Evolutionary conservation across 2,888 invertebrate species (phyloP).

Genomic region (Nineta flava): DNA sequence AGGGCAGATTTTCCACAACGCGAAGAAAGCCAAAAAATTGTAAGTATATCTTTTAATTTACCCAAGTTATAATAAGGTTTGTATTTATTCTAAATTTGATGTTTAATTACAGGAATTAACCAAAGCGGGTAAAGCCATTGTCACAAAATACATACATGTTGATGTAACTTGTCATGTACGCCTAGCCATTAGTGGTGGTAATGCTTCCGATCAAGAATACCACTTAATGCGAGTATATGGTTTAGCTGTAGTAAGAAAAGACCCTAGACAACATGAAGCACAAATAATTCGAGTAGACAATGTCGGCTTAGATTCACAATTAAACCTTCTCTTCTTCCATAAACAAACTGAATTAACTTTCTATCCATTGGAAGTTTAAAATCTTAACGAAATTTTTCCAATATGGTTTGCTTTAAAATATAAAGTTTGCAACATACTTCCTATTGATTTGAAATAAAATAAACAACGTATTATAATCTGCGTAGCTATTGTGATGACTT

Average conservation of each 20-base stretch:
- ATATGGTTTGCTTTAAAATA: not conserved
- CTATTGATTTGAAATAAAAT: not conserved
- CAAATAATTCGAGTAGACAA: slow-evolving; percentile 43
- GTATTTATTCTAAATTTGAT: not conserved
- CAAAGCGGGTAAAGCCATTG: slow-evolving; percentile 26
- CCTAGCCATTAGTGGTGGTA: slow-evolving; percentile 39
- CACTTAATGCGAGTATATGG: slow-evolving; percentile 53
- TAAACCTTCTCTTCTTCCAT: slow-evolving; percentile 46
- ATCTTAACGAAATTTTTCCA: not conserved
- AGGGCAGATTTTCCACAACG: slow-evolving; percentile 49
- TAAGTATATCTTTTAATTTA: slow-evolving; percentile 16
- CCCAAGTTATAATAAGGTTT: not conserved
- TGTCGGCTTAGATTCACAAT: slow-evolving; percentile 50
- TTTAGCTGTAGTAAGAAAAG: slow-evolving; percentile 44
- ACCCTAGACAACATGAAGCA: slow-evolving; percentile 36
- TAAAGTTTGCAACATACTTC: not conserved
- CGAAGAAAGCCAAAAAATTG: slow-evolving; percentile 44
- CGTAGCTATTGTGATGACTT: too few relatives aligned
- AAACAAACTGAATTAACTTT: slow-evolving; percentile 48
- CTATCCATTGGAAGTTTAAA: slow-evolving; percentile 28
- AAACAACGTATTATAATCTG: too few relatives aligned
- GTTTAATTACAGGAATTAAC: slow-evolving; percentile 20
- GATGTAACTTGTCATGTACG: slow-evolving; percentile 52
- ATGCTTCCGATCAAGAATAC: slow-evolving; percentile 37
- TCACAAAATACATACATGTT: slow-evolving; percentile 48